Evolutionary conservation across 2,888 invertebrate genomes (phyloP).

Genomic region (Rhynchonema sp.): DNA sequence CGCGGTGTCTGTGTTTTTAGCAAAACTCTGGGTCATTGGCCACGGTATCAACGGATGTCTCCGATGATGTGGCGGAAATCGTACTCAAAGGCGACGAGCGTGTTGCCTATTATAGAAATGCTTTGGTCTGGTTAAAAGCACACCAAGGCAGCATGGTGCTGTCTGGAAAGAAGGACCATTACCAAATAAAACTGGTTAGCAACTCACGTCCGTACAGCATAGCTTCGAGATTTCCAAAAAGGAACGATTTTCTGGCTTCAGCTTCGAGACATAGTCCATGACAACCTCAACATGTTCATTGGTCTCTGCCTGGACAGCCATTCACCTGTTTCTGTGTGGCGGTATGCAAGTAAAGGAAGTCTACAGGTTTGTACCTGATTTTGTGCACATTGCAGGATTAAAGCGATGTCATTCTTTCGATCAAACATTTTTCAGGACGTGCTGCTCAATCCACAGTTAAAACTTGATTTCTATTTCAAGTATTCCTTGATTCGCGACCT

Average conservation of each 20-base stretch:
- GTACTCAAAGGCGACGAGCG: constrained; percentile 6
- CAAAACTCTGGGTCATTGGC: constrained; percentile 2
- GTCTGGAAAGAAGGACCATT: not conserved
- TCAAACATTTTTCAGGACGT: constrained; percentile 1
- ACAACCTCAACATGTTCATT: constrained; percentile 5
- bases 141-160: constrained; percentile 2
- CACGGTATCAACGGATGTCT: constrained; percentile 3
- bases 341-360: constrained; percentile 5
- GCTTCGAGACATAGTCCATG: constrained; percentile 6
- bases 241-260: not conserved
- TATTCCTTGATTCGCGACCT: constrained; percentile 7
- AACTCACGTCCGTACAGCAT: not conserved
- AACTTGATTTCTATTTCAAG: constrained; percentile 7
- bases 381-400: not conserved
- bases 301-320: constrained; percentile 4
- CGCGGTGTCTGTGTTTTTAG: not conserved
- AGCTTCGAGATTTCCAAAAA: constrained; percentile 2
- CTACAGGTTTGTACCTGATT: not conserved
- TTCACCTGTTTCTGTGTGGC: constrained; percentile 2
- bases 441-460: constrained; percentile 1
- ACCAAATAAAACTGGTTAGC: not conserved
- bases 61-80: constrained; percentile 7
- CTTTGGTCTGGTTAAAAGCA: constrained; percentile 5
- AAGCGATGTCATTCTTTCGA: too few species aligned
- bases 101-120: not conserved